Conservation (phyloP, 2,797 vertebrate species). For the Cygnus olor region DNA sequence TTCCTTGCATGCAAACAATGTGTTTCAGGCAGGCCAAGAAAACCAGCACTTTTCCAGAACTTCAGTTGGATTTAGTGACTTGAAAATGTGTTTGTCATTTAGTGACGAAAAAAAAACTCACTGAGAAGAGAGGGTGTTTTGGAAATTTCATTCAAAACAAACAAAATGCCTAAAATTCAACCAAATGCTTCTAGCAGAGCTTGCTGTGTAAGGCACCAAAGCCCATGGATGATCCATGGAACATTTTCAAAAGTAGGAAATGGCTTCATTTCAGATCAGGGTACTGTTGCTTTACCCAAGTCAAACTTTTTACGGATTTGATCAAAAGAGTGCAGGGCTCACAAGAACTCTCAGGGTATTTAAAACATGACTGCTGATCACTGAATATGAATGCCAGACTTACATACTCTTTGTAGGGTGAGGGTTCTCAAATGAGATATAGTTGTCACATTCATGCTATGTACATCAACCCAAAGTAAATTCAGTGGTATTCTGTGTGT, state of each 20-base stretch:
- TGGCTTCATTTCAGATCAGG: fast-evolving
- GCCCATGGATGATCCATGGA: neutral
- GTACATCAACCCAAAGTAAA: neutral
- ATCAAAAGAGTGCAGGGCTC: neutral
- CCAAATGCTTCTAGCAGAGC: neutral
- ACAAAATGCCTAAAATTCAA: neutral
- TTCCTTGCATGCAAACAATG: neutral
- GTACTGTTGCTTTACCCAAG: neutral
- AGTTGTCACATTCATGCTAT: neutral
- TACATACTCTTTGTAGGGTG: neutral
- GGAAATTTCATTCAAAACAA: neutral
- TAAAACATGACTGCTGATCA: neutral
- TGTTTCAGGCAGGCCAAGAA: neutral
- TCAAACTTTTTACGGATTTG: neutral
- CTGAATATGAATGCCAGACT: neutral
- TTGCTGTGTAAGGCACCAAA: neutral
- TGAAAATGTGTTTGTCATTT: neutral
- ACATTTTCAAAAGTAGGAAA: neutral
- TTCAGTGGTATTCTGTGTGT: neutral
- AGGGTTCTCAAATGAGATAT: neutral
- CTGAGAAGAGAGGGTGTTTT: neutral
- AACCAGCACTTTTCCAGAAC: neutral
- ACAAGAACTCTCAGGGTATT: neutral
- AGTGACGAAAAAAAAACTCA: neutral
- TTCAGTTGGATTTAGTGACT: neutral